Conservation (phyloP, 2,797 vertebrate genomes). For the Rhabdophis nuchalis region DNA sequence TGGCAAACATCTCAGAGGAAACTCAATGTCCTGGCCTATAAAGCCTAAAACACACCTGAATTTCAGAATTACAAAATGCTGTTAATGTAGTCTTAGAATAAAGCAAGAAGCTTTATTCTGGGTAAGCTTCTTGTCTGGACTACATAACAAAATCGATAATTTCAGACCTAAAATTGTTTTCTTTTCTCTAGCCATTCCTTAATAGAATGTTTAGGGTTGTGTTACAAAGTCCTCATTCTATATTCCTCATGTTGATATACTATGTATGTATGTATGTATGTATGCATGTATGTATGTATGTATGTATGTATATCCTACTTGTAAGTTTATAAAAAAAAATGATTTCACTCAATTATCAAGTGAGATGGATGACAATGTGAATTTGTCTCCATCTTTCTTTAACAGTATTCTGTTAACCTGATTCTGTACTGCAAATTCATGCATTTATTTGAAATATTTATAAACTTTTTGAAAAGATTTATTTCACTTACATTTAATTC, state of each 20-base stretch:
- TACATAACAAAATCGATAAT: not conserved
- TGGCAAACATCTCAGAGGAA: not conserved
- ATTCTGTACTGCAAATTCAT: not conserved
- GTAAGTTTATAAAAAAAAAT: not conserved
- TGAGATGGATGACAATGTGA: not conserved
- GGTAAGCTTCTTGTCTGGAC: not conserved
- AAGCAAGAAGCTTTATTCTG: not conserved
- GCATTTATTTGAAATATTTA: not conserved
- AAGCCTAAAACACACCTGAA: too few species aligned
- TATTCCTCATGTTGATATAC: not conserved
- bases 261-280: too few species aligned
- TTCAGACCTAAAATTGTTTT: not conserved
- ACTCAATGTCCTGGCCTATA: not conserved
- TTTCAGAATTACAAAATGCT: not conserved
- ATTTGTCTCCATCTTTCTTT: not conserved
- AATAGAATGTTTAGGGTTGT: not conserved
- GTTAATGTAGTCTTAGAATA: not conserved
- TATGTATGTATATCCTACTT: too few species aligned
- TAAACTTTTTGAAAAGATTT: not conserved
- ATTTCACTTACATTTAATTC: not conserved
- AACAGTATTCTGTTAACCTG: not conserved
- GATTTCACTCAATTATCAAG: not conserved
- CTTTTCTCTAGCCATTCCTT: not conserved
- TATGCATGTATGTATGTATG: too few species aligned
- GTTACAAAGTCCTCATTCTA: not conserved